Evolutionary conservation across 2,888 invertebrate genomes (phyloP).

Genomic region (Hirtodrosophila alboralis): DNA sequence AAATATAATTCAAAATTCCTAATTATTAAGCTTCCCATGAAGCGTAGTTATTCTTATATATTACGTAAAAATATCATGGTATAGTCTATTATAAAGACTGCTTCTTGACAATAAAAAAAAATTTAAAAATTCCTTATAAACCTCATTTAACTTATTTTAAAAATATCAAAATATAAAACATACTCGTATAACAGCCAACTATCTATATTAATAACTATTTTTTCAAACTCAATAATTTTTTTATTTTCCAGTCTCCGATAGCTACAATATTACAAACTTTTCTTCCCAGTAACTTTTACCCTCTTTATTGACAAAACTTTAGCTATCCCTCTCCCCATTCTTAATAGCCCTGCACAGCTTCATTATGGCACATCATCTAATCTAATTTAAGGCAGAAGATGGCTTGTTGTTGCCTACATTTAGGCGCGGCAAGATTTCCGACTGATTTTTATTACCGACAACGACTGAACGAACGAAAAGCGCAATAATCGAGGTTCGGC

Average conservation of each 20-base stretch:
- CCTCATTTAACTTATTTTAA: too few species aligned
- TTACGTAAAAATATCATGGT: too few species aligned
- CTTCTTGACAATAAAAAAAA: too few species aligned
- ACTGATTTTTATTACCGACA: constrained; percentile 70
- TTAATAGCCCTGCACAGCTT: constrained; percentile 52
- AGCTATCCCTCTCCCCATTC: background rate
- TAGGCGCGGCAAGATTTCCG: constrained; percentile 59
- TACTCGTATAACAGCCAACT: too few species aligned
- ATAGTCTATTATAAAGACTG: too few species aligned
- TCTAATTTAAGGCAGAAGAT: constrained; percentile 65
- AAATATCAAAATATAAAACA: too few species aligned
- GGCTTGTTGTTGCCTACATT: constrained; percentile 53
- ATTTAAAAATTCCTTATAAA: too few species aligned
- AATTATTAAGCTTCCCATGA: too few species aligned
- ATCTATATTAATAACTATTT: constrained; percentile 8
- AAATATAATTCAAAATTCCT: too few species aligned
- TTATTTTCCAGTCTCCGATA: background rate
- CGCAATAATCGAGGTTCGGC: constrained; percentile 71
- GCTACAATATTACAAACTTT: constrained; percentile 15
- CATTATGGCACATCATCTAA: constrained; percentile 77
- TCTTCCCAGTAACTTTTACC: background rate
- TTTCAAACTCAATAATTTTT: background rate
- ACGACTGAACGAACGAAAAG: constrained; percentile 39
- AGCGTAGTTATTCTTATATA: too few species aligned
- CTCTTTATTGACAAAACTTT: background rate